Percentiles rank a stretch among this genome's conserved stretches.
Conservation (phyloP, 2,888 invertebrate species). For the Abrostola tripartita region DNA sequence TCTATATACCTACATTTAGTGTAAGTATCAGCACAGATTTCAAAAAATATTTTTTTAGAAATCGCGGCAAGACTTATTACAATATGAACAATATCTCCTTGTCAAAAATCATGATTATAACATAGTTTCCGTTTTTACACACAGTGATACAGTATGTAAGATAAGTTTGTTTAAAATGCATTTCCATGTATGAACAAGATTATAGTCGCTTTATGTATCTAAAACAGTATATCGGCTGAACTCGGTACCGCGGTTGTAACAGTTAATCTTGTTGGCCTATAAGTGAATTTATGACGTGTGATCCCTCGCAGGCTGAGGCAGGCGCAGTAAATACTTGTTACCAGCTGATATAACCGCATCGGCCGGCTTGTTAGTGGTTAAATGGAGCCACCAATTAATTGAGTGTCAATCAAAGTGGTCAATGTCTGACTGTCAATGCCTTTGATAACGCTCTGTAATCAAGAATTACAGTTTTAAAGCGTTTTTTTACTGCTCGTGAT, state of each 20-base stretch:
- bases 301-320: conserved; percentile 8
- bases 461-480: not conserved
- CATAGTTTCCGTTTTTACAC: too few species aligned
- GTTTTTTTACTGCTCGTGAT: not conserved
- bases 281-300: conserved; percentile 31
- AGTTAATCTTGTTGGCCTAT: conserved; percentile 25
- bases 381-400: conserved; percentile 29
- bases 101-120: too few species aligned
- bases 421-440: conserved; percentile 2
- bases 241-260: conserved; percentile 11
- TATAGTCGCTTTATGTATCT: too few species aligned
- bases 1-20: too few species aligned
- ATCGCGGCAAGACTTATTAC: too few species aligned
- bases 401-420: conserved; percentile 20
- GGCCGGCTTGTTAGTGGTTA: conserved; percentile 5
- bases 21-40: too few species aligned
- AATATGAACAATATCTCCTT: too few species aligned
- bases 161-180: too few species aligned
- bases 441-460: not conserved
- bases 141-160: too few species aligned
- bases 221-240: not conserved
- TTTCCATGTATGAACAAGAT: too few species aligned
- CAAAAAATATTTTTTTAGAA: too few species aligned
- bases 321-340: conserved; percentile 19
- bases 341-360: conserved; percentile 6